These are phyloP conservation scores for Gorsachius goisagi DNA, from an alignment of 2,113 vertebrate genomes.

Conservation along the genomic window DNA sequence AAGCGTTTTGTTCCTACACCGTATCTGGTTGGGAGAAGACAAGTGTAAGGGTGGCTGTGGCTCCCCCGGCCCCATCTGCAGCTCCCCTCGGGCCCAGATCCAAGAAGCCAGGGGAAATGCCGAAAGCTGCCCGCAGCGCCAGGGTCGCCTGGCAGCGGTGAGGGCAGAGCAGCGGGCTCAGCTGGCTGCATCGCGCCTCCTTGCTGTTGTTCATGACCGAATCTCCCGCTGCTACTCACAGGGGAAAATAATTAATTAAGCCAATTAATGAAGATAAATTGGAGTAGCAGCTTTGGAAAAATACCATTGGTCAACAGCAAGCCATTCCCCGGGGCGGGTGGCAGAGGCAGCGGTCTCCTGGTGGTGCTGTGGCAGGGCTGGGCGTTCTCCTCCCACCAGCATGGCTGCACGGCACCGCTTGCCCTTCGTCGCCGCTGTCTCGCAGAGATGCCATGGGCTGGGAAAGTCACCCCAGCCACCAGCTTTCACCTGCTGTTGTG, in stretches of 20 bases:
- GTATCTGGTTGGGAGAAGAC: not conserved
- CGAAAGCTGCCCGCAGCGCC: accelerated
- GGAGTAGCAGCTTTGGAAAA: constrained; percentile 20
- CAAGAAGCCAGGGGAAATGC: not conserved
- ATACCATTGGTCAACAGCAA: not conserved
- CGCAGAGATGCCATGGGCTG: not conserved
- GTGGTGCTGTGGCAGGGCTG: accelerated
- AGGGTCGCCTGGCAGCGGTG: accelerated
- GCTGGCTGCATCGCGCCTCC: not conserved
- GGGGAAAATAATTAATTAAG: constrained; percentile 16
- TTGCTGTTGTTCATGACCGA: not conserved
- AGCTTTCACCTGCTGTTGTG: not conserved
- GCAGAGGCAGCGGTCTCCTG: accelerated
- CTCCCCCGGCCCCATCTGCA: not conserved
- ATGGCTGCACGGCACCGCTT: accelerated
- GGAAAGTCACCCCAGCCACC: not conserved
- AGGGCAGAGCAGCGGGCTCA: accelerated
- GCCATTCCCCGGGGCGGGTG: not conserved
- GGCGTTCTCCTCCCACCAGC: not conserved
- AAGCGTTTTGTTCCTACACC: not conserved
- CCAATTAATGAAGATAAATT: constrained; percentile 35
- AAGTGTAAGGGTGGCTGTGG: not conserved
- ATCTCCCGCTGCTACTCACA: not conserved
- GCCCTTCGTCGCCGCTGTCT: accelerated
- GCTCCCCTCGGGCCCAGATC: not conserved